Percentiles rank a stretch among this genome's conserved stretches.
These are phyloP conservation scores for Syrmaticus mikado DNA, from an alignment of 2,113 vertebrate species.

Conservation along the genomic window DNA sequence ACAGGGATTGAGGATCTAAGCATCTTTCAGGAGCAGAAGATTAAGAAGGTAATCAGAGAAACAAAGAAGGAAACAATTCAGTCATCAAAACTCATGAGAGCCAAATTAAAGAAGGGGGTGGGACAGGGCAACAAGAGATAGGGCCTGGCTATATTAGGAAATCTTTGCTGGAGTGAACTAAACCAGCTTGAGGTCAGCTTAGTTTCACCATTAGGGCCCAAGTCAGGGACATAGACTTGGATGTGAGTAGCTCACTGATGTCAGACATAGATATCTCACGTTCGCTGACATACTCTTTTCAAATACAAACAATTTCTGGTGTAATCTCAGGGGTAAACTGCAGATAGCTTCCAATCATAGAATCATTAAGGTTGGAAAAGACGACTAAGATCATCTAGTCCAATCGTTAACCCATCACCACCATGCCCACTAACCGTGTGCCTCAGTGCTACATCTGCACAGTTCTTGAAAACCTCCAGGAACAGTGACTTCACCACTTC, in stretches of 20 bases:
- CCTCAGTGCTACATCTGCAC: no score
- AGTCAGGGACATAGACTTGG: neutral
- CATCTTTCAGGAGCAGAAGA: constrained; percentile 65
- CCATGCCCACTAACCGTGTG: no score
- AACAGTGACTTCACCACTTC: no score
- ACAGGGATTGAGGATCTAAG: constrained; percentile 67
- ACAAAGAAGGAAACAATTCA: constrained; percentile 50
- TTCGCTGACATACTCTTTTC: neutral
- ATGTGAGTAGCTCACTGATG: neutral
- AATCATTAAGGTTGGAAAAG: no score
- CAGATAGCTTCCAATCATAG: neutral
- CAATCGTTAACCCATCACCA: no score
- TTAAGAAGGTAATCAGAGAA: constrained; percentile 68
- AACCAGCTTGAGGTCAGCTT: constrained; percentile 18
- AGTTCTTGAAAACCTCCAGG: no score
- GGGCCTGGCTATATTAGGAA: constrained; percentile 60
- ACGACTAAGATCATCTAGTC: no score
- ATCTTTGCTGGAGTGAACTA: constrained; percentile 25
- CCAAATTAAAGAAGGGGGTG: constrained; percentile 18
- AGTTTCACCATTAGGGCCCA: neutral
- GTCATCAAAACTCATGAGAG: constrained; percentile 36
- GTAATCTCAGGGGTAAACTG: neutral
- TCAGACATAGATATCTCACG: rapidly evolving
- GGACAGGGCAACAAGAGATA: neutral
- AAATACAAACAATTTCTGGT: rapidly evolving